Conservation (phyloP, 2,888 invertebrate genomes). For the Priocnemis perturbator region DNA sequence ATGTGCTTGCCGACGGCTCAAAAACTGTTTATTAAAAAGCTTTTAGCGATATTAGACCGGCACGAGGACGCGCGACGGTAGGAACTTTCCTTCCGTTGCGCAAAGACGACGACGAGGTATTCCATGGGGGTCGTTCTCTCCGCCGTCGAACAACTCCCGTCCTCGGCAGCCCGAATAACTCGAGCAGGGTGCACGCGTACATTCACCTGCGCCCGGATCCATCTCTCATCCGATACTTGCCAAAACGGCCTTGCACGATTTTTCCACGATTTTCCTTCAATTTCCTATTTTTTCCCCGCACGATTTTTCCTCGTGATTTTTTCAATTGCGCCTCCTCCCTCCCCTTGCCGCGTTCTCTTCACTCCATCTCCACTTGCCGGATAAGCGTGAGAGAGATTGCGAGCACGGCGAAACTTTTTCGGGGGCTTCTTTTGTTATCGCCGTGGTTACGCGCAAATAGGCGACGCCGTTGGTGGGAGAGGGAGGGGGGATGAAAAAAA, state of each 20-base stretch:
- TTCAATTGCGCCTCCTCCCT: no score
- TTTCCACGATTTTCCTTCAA: not conserved
- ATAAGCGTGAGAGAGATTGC: no score
- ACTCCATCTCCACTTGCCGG: not conserved
- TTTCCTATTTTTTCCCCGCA: no score
- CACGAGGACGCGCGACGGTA: slow-evolving; percentile 33
- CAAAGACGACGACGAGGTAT: slow-evolving; percentile 21
- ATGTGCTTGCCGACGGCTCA: slow-evolving; percentile 27
- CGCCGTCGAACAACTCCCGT: not conserved
- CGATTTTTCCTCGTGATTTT: slow-evolving; percentile 4
- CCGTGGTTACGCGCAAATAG: not conserved
- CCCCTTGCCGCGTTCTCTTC: not conserved
- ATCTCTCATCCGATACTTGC: no score
- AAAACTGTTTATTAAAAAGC: slow-evolving; percentile 65
- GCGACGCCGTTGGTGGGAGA: not conserved
- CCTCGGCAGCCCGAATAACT: not conserved
- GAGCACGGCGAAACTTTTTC: no score
- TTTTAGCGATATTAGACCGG: slow-evolving; percentile 62
- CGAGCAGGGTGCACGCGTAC: no score
- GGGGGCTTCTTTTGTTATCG: not conserved
- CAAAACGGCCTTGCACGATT: no score
- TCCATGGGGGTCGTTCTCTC: slow-evolving; percentile 5
- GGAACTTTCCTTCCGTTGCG: slow-evolving; percentile 26
- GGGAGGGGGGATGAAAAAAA: not conserved
- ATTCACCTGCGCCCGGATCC: no score